A percentile compares a stretch with the other conserved stretches of the same genome.
Conservation (phyloP, 2,797 vertebrate genomes). For the Poecile montanus region DNA sequence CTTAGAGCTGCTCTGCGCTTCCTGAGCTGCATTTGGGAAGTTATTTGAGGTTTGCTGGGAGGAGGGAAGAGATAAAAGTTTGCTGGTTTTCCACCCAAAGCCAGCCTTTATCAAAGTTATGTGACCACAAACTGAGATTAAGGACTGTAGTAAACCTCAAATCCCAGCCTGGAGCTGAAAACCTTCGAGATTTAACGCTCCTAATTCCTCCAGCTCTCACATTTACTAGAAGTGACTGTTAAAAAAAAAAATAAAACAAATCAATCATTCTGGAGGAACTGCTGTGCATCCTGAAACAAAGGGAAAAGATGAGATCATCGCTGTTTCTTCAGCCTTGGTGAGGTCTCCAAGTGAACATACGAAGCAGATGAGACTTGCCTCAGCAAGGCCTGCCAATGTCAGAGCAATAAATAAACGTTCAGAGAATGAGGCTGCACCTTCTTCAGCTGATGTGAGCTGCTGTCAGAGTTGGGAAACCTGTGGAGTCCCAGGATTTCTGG, state of each 20-base stretch:
- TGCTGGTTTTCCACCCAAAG: slow-evolving; percentile 29
- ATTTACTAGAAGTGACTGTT: not conserved
- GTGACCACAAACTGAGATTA: not conserved
- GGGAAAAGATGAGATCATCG: slow-evolving; percentile 57
- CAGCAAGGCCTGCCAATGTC: slow-evolving; percentile 14
- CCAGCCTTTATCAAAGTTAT: not conserved
- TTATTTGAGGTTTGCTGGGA: not conserved
- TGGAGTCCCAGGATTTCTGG: not conserved
- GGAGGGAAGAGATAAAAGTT: slow-evolving; percentile 11
- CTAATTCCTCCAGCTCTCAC: not conserved
- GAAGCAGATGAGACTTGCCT: slow-evolving; percentile 12
- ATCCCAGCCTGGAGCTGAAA: slow-evolving; percentile 1
- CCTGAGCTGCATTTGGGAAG: not conserved
- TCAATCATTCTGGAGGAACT: slow-evolving; percentile 36
- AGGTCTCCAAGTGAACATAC: slow-evolving; percentile 10
- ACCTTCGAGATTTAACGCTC: slow-evolving; percentile 10
- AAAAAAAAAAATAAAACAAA: not conserved
- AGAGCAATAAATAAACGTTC: slow-evolving; percentile 22
- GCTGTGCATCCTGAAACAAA: slow-evolving; percentile 64
- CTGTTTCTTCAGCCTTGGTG: slow-evolving; percentile 27
- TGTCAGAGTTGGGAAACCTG: not conserved
- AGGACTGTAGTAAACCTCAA: slow-evolving; percentile 7
- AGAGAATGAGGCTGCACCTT: slow-evolving; percentile 13
- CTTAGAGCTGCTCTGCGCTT: not conserved
- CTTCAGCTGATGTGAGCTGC: slow-evolving; percentile 15